Evolutionary conservation across 2,888 invertebrate genomes (phyloP), one percentile per base, ranked within the genome.

Genomic region (Acleris emargana): DNA sequence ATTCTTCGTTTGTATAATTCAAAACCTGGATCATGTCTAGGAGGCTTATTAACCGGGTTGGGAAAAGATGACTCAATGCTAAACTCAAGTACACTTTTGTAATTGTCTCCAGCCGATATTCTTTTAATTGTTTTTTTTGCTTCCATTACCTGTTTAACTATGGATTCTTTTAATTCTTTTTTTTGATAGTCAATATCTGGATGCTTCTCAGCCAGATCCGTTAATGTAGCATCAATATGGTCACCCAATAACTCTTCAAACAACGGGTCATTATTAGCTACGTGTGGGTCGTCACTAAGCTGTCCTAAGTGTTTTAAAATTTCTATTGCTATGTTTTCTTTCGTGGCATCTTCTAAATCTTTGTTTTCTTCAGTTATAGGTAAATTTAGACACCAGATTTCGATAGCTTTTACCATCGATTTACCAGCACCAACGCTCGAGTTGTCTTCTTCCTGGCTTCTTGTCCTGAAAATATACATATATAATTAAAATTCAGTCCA

Each of bases 1-100:
- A 88, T 72, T 5, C 79, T 77, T 67, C 77, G 78, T 71, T 86
- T 88, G 58, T 86, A 88, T 55, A 88, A 77, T 72, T 87, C 82
- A 72, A 86, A 87, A 3, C 76, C 83, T 60, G 86, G 84, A 62
- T 83, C 81, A 45, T 76, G 71, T 1, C 64, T 58, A 62, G 78
- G 71, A 5, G 59, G 73, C 38, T 11, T 13, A 43, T 52, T 59
- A 7, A 76, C 52, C 11, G 83, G 81, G 62, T 80, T 73, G 1
- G 84, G 83, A 9, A 88, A 73, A 1, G 86, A 82, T 4, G 76
- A 72, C 52, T 84, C 82, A 57, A 88, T 81, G 20, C 77, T 79
- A 64, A 78, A 77, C 68, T 84, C 79, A 13, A 88, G 73, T 62
- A 78, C 79, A 53, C 81, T 75, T 69, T 80, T 83, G 68, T 87